A percentile compares a stretch with the other conserved stretches of the same genome.
These are phyloP conservation scores for Falco naumanni DNA, from an alignment of 2,797 vertebrate species.

Conservation along the genomic window DNA sequence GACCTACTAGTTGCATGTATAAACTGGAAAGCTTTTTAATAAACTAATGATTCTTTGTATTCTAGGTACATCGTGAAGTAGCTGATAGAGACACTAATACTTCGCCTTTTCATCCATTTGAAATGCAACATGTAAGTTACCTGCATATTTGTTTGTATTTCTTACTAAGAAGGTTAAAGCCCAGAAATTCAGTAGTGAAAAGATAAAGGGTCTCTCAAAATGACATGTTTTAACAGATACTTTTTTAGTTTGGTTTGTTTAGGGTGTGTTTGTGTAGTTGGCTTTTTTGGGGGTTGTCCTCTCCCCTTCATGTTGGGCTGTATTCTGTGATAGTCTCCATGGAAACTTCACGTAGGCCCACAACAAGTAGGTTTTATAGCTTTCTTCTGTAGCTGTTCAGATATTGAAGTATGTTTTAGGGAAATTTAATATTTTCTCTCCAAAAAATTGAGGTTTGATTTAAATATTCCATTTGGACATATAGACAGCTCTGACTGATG, in stretches of 20 bases:
- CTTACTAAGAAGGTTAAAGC: not conserved
- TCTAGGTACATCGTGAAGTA: conserved; percentile 76
- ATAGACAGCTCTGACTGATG: not conserved
- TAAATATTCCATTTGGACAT: not conserved
- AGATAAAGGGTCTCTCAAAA: not conserved
- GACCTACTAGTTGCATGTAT: not conserved
- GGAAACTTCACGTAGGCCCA: not conserved
- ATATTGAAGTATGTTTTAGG: not conserved
- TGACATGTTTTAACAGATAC: not conserved
- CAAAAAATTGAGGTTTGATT: not conserved
- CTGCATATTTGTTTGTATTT: not conserved
- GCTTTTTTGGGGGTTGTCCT: fast-evolving
- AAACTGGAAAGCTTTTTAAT: not conserved
- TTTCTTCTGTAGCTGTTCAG: not conserved
- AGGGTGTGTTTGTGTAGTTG: not conserved
- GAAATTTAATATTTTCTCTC: not conserved
- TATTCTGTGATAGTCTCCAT: not conserved
- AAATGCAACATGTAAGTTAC: conserved; percentile 84
- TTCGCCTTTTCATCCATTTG: conserved; percentile 80
- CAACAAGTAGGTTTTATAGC: not conserved
- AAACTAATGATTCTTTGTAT: not conserved
- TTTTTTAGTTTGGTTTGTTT: not conserved
- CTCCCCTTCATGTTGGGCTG: not conserved
- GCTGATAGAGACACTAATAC: conserved; percentile 85
- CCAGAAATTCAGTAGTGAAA: not conserved